Evolutionary conservation across 2,797 vertebrate genomes (phyloP), one percentile per base, ranked within the genome.

Genomic region (Pseudomugil tenellus): DNA sequence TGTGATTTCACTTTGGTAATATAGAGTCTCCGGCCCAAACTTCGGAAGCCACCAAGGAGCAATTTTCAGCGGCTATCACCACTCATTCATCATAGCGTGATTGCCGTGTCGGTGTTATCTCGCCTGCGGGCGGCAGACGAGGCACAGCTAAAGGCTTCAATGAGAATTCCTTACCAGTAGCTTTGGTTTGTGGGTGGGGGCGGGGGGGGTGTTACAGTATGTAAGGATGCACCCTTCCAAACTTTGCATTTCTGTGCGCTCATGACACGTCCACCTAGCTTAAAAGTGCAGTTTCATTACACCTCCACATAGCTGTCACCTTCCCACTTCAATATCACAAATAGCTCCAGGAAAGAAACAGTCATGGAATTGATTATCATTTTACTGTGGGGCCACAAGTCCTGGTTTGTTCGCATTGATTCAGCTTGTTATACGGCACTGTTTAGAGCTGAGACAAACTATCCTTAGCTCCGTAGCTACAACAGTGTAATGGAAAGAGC

Each of bases 11-110:
- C 91, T 93, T 85, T 87, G 79, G 86, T 91, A 88, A 91, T 87
- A 90, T 77, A 82, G 70, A 83, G 88, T 89, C 89, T 84, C 89
- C 52, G 58, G 68, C 81, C 85, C 78, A 77, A 87, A 92, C 88
- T 91, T 90, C 65, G 74, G 84, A 85, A 91, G 80, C 84, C 90
- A 90, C 90, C 70, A 67, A 83, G 84, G 89, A 90, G 87, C 90
- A 93, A 92, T 93, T 93, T 92, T 85, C 87, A 72, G 78, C 74
- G 75, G 72, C 88, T 90, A 92, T 93, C 91, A 85, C 77, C 67
- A 84, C 88, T 88, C 92, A 90, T 94, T 92, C 92, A 92, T 93
- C 93, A 93, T 79, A 37, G 77, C 73, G 84, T 87, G 91, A 93
- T 93, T 91, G 88, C 84, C 63, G 83, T 86, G 89, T 92, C 70